Evolutionary conservation across 1,140 invertebrate species (phyloP).

Genomic region (Lepidostoma basale): DNA sequence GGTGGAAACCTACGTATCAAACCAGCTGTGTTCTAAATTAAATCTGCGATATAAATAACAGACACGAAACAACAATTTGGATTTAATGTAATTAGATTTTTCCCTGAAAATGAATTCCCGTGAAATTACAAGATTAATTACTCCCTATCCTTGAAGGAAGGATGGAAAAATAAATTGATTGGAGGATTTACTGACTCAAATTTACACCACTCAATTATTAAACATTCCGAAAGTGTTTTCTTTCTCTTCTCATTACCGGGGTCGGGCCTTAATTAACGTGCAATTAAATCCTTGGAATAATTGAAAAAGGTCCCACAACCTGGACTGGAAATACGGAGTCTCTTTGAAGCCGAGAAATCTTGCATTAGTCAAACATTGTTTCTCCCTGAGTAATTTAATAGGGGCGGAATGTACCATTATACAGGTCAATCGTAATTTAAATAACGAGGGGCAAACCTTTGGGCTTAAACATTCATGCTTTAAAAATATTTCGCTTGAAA

Average conservation of each 20-base stretch:
- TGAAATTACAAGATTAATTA: background rate
- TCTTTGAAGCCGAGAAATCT: conserved; percentile 10
- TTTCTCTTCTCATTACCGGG: background rate
- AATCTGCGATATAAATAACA: background rate
- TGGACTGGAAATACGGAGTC: background rate
- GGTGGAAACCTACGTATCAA: background rate
- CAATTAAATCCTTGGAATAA: conserved; percentile 16
- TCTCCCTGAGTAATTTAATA: too few species aligned
- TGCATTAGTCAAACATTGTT: background rate
- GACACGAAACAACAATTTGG: background rate
- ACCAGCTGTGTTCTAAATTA: background rate
- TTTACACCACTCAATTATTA: conserved; percentile 9
- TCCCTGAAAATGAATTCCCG: background rate
- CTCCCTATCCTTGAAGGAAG: background rate
- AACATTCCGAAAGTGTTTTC: background rate
- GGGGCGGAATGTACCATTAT: background rate
- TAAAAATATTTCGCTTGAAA: too few species aligned
- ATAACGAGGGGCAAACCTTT: background rate
- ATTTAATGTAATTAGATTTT: background rate
- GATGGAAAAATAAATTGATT: conserved; percentile 14
- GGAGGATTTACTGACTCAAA: background rate
- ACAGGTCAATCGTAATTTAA: background rate
- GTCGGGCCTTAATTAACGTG: conserved; percentile 5
- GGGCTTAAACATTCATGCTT: too few species aligned
- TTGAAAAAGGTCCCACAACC: background rate